Conservation (phyloP, 2,888 invertebrate genomes). For the Pseudococcus viburni region DNA sequence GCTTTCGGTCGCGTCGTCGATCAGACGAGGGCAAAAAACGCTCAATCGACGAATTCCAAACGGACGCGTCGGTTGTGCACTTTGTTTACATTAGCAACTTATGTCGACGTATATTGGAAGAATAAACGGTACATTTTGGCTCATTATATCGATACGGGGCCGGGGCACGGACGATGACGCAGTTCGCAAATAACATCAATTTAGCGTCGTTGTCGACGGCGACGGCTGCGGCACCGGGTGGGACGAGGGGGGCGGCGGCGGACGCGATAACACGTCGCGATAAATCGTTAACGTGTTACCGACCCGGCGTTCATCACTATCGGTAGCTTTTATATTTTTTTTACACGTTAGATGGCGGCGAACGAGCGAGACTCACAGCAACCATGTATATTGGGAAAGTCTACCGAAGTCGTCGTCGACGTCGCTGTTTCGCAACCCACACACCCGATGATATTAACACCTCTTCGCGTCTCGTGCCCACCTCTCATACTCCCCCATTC, state of each 20-base stretch:
- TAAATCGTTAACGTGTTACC: constrained; percentile 47
- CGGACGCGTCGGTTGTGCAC: constrained; percentile 33
- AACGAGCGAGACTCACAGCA: background rate
- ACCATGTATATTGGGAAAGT: constrained; percentile 30
- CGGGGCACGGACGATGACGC: background rate
- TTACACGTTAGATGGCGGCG: background rate
- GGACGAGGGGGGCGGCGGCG: background rate
- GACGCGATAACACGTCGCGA: constrained; percentile 10
- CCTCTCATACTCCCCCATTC: background rate
- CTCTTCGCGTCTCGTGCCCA: background rate
- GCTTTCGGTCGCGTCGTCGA: background rate
- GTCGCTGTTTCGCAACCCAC: constrained; percentile 10
- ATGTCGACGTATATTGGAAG: background rate
- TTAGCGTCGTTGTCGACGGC: background rate
- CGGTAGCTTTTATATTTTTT: constrained; percentile 4
- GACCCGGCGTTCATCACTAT: constrained; percentile 16
- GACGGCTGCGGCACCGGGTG: background rate
- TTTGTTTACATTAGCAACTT: constrained; percentile 23
- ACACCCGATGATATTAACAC: background rate
- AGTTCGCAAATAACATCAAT: constrained; percentile 31
- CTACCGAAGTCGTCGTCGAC: background rate
- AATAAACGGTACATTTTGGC: constrained; percentile 34
- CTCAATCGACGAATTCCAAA: background rate
- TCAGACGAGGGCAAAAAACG: constrained; percentile 2
- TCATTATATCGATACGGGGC: constrained; percentile 13